Evolutionary conservation across 2,888 invertebrate species (phyloP).

Genomic region (Pseudolycoriella hygida): DNA sequence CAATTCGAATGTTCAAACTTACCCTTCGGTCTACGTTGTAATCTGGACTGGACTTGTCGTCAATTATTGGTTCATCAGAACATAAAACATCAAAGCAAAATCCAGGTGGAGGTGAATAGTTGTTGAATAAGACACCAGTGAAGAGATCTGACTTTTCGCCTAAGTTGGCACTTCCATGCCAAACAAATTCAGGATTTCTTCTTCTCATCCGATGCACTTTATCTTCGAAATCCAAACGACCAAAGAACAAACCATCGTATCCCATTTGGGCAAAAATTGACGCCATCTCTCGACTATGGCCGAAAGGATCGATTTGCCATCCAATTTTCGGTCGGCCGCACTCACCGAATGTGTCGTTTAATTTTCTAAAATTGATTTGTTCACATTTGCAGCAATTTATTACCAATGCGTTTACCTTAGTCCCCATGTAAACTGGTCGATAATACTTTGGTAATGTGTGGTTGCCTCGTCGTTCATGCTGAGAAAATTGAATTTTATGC

Average conservation of each 20-base stretch:
- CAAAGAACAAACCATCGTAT: constrained; percentile 75
- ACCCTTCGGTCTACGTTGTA: constrained; percentile 68
- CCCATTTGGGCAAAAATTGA: constrained; percentile 66
- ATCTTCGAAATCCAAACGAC: constrained; percentile 75
- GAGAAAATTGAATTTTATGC: too few species aligned
- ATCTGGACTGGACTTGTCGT: constrained; percentile 59
- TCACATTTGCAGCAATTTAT: constrained; percentile 1
- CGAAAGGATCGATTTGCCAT: constrained; percentile 82
- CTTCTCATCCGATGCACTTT: constrained; percentile 39
- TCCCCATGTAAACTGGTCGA: constrained; percentile 56
- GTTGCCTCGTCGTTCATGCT: constrained; percentile 70
- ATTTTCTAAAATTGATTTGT: constrained; percentile 26
- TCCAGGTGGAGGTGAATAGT: constrained; percentile 69
- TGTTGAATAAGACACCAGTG: constrained; percentile 66
- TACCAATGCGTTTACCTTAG: constrained; percentile 31
- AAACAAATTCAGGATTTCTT: constrained; percentile 64
- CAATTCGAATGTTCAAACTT: constrained; percentile 15
- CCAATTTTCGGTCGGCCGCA: constrained; percentile 59
- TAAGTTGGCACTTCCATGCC: constrained; percentile 55
- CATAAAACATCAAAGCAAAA: constrained; percentile 89
- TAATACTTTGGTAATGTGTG: constrained; percentile 46
- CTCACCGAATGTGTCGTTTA: constrained; percentile 50
- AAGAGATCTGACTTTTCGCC: constrained; percentile 54
- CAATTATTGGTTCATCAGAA: constrained; percentile 68
- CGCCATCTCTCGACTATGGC: constrained; percentile 75